These are phyloP conservation scores for Rotaria socialis DNA, from an alignment of 2,888 invertebrate species.

Conservation along the genomic window DNA sequence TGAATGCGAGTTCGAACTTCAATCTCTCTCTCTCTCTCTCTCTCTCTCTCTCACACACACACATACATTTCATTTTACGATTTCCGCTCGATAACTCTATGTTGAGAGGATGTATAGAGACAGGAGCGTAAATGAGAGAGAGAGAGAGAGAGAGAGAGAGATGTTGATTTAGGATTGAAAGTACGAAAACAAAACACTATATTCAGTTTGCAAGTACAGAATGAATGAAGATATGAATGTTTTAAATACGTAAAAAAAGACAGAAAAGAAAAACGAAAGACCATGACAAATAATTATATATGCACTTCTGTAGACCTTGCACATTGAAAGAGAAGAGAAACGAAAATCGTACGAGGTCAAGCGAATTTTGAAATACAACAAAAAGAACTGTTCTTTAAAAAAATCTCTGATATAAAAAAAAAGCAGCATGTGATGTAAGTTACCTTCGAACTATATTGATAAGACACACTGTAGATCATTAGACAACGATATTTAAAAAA, in stretches of 20 bases:
- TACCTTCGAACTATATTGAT: not conserved
- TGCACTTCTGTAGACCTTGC: not conserved
- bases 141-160: not conserved
- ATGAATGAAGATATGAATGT: not conserved
- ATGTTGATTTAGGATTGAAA: not conserved
- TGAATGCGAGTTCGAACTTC: not conserved
- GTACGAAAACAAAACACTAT: not conserved
- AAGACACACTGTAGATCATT: not conserved
- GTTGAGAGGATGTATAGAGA: not conserved
- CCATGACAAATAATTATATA: constrained; percentile 29
- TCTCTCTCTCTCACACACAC: not conserved
- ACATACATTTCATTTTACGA: not conserved
- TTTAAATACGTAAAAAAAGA: not conserved
- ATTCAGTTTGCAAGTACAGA: not conserved
- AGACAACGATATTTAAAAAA: not conserved
- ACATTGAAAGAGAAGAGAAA: not conserved
- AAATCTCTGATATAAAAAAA: not conserved
- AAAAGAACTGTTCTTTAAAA: too few species aligned
- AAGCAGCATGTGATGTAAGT: not conserved
- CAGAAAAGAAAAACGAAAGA: not conserved
- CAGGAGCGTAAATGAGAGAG: not conserved
- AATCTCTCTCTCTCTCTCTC: not conserved
- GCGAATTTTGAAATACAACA: not conserved
- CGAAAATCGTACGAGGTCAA: not conserved
- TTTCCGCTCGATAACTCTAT: not conserved